Evolutionary conservation across 2,888 invertebrate genomes (phyloP).

Genomic region (Torymus aiolomorphi): DNA sequence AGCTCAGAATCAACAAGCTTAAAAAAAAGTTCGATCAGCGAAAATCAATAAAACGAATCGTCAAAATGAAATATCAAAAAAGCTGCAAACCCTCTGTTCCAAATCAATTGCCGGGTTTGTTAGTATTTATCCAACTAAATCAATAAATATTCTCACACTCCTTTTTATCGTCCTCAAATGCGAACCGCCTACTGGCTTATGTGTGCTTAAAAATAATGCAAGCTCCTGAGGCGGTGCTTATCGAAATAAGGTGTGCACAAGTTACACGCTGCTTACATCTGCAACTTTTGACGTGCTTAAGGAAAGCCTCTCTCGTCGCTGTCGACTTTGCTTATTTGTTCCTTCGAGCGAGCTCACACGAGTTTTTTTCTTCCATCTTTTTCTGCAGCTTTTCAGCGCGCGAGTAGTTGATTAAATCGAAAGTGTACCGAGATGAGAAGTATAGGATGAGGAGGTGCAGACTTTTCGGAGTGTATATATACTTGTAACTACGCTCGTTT

Average conservation of each 20-base stretch:
- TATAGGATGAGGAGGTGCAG: not conserved
- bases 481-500: no score
- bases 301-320: not conserved
- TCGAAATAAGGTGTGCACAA: slow-evolving; percentile 5
- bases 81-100: slow-evolving; percentile 33
- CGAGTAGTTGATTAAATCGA: slow-evolving; percentile 27
- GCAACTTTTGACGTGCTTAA: not conserved
- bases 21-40: not conserved
- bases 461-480: no score
- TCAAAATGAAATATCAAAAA: not conserved
- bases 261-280: not conserved
- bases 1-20: not conserved
- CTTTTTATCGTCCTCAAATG: not conserved
- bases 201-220: slow-evolving; percentile 13
- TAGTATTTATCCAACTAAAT: slow-evolving; percentile 58
- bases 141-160: slow-evolving; percentile 49
- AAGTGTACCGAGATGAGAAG: slow-evolving; percentile 8
- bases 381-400: not conserved
- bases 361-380: not conserved
- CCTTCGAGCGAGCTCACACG: not conserved
- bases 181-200: not conserved
- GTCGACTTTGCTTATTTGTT: slow-evolving; percentile 7
- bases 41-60: not conserved
- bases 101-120: slow-evolving; percentile 55
- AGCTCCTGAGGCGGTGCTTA: not conserved